phyloP scores from a whole-genome alignment of 2,797 vertebrate genomes.

The Gymnothorax reevesii region DNA sequence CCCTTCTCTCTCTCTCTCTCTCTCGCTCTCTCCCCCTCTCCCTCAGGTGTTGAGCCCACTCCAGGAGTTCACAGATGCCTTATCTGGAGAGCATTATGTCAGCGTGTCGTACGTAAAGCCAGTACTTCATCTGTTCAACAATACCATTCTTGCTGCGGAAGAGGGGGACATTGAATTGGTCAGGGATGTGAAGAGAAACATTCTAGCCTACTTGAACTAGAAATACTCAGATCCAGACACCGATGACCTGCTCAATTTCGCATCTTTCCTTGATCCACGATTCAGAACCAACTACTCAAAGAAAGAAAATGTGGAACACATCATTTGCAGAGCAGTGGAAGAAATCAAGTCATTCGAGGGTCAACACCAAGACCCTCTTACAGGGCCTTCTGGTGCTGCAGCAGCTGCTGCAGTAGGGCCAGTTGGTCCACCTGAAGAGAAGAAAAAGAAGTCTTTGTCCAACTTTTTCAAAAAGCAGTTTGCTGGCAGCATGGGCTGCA shows the following conservation, averaged over 20 bases:
- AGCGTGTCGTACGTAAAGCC: slow-evolving; percentile 13
- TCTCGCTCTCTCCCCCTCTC: too few species aligned
- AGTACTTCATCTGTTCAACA: slow-evolving; percentile 21
- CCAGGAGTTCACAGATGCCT: neutral
- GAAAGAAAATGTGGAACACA: neutral
- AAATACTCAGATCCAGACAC: neutral
- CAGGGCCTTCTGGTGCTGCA: too few species aligned
- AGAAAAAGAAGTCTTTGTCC: too few species aligned
- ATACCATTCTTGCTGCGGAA: neutral
- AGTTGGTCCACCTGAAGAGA: too few species aligned
- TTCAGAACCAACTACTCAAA: too few species aligned
- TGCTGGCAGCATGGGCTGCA: neutral
- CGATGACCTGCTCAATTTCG: neutral
- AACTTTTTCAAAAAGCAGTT: too few species aligned
- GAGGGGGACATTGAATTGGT: neutral
- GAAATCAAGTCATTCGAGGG: too few species aligned
- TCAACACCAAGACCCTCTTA: too few species aligned
- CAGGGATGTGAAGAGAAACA: too few species aligned
- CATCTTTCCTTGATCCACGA: neutral
- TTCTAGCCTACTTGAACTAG: neutral
- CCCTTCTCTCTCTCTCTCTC: too few species aligned
- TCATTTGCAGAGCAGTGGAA: neutral
- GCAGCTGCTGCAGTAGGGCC: too few species aligned
- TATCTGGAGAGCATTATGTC: neutral
- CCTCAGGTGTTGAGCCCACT: slow-evolving; percentile 2